These are phyloP conservation scores for Hemibagrus wyckioides DNA, from an alignment of 2,113 vertebrate species.

Conservation along the genomic window DNA sequence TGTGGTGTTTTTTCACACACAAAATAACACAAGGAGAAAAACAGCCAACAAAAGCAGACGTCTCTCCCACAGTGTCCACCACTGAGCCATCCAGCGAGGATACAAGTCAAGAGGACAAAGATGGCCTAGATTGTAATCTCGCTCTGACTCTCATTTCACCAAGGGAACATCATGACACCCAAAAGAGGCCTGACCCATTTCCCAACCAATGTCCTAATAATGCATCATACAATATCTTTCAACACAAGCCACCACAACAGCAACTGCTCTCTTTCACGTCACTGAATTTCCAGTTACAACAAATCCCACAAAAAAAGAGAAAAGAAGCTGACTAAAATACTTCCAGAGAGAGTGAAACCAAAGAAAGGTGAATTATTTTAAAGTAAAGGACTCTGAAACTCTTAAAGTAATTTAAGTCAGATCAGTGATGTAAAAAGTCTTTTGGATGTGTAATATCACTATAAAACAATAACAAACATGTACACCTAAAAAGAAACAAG, in stretches of 20 bases:
- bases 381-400: background rate
- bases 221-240: slow-evolving; percentile 42
- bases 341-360: background rate
- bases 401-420: too few relatives aligned
- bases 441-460: too few relatives aligned
- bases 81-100: slow-evolving; percentile 29
- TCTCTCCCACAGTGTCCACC: slow-evolving; percentile 43
- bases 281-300: slow-evolving; percentile 44
- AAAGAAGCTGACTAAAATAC: background rate
- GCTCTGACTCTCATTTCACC: slow-evolving; percentile 57
- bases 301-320: slow-evolving; percentile 58
- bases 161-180: slow-evolving; percentile 15
- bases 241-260: slow-evolving; percentile 35
- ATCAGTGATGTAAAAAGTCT: too few relatives aligned
- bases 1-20: slow-evolving; percentile 61
- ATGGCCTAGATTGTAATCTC: slow-evolving; percentile 22
- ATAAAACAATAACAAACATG: too few relatives aligned
- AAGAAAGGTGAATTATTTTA: background rate
- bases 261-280: slow-evolving; percentile 18
- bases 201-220: slow-evolving; percentile 38
- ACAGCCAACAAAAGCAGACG: slow-evolving; percentile 61
- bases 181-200: slow-evolving; percentile 17
- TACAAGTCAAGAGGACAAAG: background rate
- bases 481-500: too few relatives aligned
- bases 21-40: slow-evolving; percentile 64